A percentile compares a stretch with the other conserved stretches of the same genome.
phyloP scores from a whole-genome alignment of 2,888 invertebrate genomes.

The Polymixis flavicincta region DNA sequence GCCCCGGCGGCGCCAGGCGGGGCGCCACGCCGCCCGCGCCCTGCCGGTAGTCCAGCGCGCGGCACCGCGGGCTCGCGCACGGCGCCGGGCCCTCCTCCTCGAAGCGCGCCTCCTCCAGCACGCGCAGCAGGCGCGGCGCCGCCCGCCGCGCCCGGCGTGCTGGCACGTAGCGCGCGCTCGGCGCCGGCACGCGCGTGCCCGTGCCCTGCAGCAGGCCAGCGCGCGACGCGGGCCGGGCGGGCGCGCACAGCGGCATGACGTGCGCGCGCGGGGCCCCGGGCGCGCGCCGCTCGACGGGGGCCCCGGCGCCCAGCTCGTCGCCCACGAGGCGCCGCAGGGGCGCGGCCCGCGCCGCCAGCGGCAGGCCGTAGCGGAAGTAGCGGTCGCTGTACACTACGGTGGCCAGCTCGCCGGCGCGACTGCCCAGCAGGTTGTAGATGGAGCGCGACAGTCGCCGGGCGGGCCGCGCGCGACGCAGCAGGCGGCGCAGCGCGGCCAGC shows the following conservation, averaged over 20 bases:
- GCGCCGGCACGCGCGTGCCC: constrained; percentile 54
- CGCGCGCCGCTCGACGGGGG: constrained; percentile 53
- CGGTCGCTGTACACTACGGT: constrained; percentile 88
- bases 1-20: constrained; percentile 47
- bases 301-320: constrained; percentile 63
- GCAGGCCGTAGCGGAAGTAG: constrained; percentile 86
- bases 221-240: constrained; percentile 47
- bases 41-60: constrained; percentile 62
- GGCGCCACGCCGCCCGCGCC: constrained; percentile 59
- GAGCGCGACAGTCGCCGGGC: constrained; percentile 67
- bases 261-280: constrained; percentile 47
- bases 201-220: constrained; percentile 52
- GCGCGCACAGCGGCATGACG: constrained; percentile 58
- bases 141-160: constrained; percentile 53
- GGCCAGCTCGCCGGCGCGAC: constrained; percentile 76
- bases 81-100: constrained; percentile 32
- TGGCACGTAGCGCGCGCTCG: constrained; percentile 53
- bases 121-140: constrained; percentile 48
- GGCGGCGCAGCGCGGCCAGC: constrained; percentile 67
- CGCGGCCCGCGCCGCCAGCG: constrained; percentile 74
- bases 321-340: constrained; percentile 62
- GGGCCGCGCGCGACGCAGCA: constrained; percentile 68
- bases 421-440: constrained; percentile 75
- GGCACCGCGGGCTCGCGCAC: constrained; percentile 55
- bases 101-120: constrained; percentile 62